These are phyloP conservation scores for Herpailurus yagouaroundi DNA, from an alignment of 2,113 vertebrate genomes.

Conservation along the genomic window DNA sequence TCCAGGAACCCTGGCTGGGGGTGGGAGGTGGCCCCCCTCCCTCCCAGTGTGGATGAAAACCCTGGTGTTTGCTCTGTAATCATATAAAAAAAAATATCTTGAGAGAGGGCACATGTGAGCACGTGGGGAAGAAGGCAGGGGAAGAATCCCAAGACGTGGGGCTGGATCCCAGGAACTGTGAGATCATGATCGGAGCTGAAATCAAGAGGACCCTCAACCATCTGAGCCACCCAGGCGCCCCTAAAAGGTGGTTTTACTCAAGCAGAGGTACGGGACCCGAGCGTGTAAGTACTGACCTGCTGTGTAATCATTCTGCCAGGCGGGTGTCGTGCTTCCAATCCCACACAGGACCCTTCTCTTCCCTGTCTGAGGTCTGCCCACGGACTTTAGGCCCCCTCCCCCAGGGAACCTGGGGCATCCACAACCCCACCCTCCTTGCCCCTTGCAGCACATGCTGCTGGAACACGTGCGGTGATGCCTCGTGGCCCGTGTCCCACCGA, in stretches of 20 bases:
- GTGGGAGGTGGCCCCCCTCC: neutral
- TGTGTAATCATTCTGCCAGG: fast-evolving
- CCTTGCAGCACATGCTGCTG: fast-evolving
- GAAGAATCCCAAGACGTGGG: too few species aligned
- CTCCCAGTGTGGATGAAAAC: neutral
- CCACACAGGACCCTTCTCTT: neutral
- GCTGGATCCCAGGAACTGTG: too few species aligned
- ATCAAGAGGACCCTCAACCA: too few species aligned
- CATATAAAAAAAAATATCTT: too few species aligned
- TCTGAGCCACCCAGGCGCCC: too few species aligned
- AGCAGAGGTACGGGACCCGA: too few species aligned
- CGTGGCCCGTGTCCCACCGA: neutral
- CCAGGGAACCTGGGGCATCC: neutral
- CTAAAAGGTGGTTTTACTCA: too few species aligned
- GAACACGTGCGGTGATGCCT: neutral
- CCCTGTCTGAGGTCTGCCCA: neutral
- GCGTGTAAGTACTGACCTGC: too few species aligned
- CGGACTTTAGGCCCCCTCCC: neutral
- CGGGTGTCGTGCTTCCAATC: fast-evolving
- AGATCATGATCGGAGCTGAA: too few species aligned
- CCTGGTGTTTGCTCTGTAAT: neutral
- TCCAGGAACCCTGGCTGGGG: constrained; percentile 11
- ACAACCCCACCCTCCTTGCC: neutral
- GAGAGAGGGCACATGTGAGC: too few species aligned
- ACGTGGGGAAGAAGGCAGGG: too few species aligned